A percentile compares a stretch with the other conserved stretches of the same genome.
These are phyloP conservation scores for Amazonetta brasiliensis DNA, from an alignment of 2,797 vertebrate species.

Conservation along the genomic window DNA sequence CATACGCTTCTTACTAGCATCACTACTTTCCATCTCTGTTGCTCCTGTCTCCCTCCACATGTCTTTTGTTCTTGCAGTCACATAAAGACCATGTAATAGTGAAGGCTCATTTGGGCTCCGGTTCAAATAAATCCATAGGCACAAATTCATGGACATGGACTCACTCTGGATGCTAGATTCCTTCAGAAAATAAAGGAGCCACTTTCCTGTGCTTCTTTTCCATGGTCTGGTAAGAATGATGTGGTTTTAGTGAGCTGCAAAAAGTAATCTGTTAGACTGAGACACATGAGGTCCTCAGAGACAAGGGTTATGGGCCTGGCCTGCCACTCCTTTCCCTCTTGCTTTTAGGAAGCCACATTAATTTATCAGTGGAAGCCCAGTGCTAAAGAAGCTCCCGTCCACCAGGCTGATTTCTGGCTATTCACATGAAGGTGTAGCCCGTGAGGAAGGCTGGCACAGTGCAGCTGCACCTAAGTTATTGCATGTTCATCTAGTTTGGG, in stretches of 20 bases:
- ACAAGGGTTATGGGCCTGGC: neutral
- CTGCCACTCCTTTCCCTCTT: neutral
- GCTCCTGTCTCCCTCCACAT: neutral
- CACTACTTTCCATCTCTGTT: neutral
- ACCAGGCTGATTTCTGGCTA: neutral
- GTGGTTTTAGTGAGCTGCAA: neutral
- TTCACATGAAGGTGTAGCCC: neutral
- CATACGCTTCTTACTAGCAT: neutral
- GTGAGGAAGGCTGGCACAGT: rapidly evolving
- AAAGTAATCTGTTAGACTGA: neutral
- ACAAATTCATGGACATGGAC: neutral
- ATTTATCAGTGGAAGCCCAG: neutral
- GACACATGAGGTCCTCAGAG: neutral
- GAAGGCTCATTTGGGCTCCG: neutral
- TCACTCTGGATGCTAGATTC: neutral
- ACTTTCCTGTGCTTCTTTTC: neutral
- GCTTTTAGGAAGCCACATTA: neutral
- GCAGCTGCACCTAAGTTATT: neutral
- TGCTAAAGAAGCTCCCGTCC: neutral
- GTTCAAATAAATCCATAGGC: neutral
- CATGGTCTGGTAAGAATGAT: neutral
- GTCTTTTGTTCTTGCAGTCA: neutral
- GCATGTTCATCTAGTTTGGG: neutral
- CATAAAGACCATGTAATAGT: neutral
- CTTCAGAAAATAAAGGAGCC: neutral